These are phyloP conservation scores for Urechis unicinctus DNA, from an alignment of 2,888 invertebrate genomes.

Conservation along the genomic window DNA sequence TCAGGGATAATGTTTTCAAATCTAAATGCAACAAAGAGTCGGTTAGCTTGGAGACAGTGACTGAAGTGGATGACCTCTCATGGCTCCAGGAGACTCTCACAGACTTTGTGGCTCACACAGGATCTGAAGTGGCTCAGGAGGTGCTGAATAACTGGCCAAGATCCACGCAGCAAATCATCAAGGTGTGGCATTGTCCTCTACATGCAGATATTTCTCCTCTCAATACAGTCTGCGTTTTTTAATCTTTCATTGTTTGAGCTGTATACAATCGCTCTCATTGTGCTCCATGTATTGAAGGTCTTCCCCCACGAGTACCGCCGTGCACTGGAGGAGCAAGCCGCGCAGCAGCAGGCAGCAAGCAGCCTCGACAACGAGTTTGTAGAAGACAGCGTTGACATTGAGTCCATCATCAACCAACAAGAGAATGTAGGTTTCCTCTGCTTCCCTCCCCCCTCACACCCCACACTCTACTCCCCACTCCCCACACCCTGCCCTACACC, in stretches of 20 bases:
- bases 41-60: slow-evolving; percentile 83
- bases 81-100: slow-evolving; percentile 69
- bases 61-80: slow-evolving; percentile 68
- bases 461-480: too few species aligned
- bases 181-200: slow-evolving; percentile 54
- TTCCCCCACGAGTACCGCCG: slow-evolving; percentile 96
- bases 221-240: background rate
- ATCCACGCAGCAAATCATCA: slow-evolving; percentile 74
- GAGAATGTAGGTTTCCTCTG: slow-evolving; percentile 7
- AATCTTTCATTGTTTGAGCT: background rate
- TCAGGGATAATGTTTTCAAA: slow-evolving; percentile 57
- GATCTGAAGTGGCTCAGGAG: slow-evolving; percentile 74
- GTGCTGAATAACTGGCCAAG: slow-evolving; percentile 75
- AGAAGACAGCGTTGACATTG: slow-evolving; percentile 20
- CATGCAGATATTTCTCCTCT: background rate
- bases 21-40: slow-evolving; percentile 79
- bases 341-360: slow-evolving; percentile 28
- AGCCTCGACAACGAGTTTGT: slow-evolving; percentile 20
- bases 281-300: slow-evolving; percentile 55
- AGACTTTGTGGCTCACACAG: slow-evolving; percentile 83
- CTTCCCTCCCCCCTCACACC: too few species aligned
- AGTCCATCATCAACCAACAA: slow-evolving; percentile 4
- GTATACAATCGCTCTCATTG: background rate
- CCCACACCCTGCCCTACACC: too few species aligned
- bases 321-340: slow-evolving; percentile 67